These are phyloP conservation scores for Pseudoips prasinana DNA, from an alignment of 2,888 invertebrate species.

Conservation along the genomic window DNA sequence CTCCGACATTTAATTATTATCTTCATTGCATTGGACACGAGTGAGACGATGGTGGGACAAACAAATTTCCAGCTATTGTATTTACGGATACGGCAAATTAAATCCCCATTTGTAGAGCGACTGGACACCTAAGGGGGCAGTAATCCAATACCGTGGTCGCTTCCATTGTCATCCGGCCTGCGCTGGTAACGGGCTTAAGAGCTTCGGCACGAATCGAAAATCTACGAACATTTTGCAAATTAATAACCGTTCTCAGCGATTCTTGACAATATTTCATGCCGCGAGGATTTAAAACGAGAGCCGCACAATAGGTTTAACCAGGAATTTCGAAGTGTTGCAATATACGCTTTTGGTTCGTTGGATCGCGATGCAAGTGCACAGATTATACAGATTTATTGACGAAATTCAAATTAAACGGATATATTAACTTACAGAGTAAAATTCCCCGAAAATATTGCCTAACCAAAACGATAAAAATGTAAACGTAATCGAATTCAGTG, in stretches of 20 bases:
- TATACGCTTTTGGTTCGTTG: conserved; percentile 5
- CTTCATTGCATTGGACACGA: conserved; percentile 43
- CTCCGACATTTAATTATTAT: conserved; percentile 20
- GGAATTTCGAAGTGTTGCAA: conserved; percentile 10
- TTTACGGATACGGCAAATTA: conserved; percentile 72
- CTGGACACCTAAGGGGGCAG: conserved; percentile 51
- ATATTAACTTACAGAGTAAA: conserved; percentile 1
- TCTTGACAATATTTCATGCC: conserved; percentile 23
- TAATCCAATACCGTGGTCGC: conserved; percentile 64
- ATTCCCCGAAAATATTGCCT: conserved; percentile 4
- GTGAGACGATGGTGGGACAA: conserved; percentile 40
- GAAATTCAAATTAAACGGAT: conserved; percentile 2
- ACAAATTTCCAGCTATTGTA: conserved; percentile 66
- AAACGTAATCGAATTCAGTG: conserved; percentile 24
- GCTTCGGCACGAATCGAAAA: conserved; percentile 48
- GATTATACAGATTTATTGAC: background rate
- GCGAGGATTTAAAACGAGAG: conserved; percentile 14
- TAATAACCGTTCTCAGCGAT: conserved; percentile 60
- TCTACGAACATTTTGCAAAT: conserved; percentile 63
- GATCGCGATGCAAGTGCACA: background rate
- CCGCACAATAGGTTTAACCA: conserved; percentile 8
- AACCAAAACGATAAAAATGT: conserved; percentile 12
- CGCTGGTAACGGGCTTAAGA: conserved; percentile 63
- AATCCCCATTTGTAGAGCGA: conserved; percentile 67
- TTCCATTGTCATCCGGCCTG: conserved; percentile 61